Base-by-base conservation (phyloP, 1,140 invertebrate genomes). In the Conus ventricosus region DNA sequence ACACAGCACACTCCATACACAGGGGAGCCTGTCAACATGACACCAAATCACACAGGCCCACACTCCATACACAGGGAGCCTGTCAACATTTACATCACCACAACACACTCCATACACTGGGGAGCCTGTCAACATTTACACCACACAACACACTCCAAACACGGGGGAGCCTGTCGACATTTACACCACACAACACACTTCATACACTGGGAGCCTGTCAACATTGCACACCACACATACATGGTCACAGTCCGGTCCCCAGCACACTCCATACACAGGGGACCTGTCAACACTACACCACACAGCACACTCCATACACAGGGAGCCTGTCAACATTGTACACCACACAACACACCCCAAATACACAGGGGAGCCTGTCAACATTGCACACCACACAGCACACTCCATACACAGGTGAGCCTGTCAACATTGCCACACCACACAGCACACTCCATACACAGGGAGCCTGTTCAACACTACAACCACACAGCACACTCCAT, bases 51-150 rank as follows among this genome's bases (percentile, higher is more conserved):
- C 17, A 23, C 13, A 13, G 7, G n/a, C n/a, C n/a, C 71, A 20
- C 71, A n/a, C 1, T 13, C 23, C 71, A 75, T 20, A 13, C 13
- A n/a, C 71, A n/a, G 15, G 17, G 39, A 39, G 39, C 39, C 39
- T 39, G 39, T 39, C 39, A 39, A 39, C 39, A 39, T 39, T 39
- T 4, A 25, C 17, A 75, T n/a, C 71, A 5, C 97, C 97, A 99
- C 99, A 99, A 86, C 97, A 96, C 13, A 97, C 97, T 71, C 97
- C 97, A 93, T 99, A 98, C 57, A 99, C 97, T 20, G 96, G 95
- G 5, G 97, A 96, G 90, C 96, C 96, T 92, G 96, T 39, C 13
- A 55, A 84, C 82, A 84, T 6, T 55, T 20, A 20, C 25, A 39
- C 25, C 80, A 82, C 53, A 55, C 1, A n/a, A n/a, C n/a, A n/a